Percentiles rank a stretch among this genome's conserved stretches.
Conservation (phyloP, 1,140 invertebrate species). For the Euura lappo region DNA sequence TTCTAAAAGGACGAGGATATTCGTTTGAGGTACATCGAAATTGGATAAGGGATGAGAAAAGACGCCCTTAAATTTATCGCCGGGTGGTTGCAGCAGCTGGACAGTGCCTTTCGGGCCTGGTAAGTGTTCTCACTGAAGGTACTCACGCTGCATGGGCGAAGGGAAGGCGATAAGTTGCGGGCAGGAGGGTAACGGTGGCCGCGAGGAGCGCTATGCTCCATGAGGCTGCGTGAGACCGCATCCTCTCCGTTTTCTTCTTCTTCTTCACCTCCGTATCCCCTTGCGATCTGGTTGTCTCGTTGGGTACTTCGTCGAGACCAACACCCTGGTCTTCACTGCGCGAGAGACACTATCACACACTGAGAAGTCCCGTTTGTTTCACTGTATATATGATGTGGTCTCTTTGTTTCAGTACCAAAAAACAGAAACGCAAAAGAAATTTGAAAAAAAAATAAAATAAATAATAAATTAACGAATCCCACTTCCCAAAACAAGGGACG, state of each 20-base stretch:
- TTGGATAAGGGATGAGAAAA: too few relatives aligned
- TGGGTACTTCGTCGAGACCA: slow-evolving; percentile 7
- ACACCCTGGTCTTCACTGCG: background rate
- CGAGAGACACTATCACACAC: slow-evolving; percentile 23
- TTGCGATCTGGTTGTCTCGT: background rate
- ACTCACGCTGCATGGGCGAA: slow-evolving; percentile 60
- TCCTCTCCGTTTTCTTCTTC: slow-evolving; percentile 32
- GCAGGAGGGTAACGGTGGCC: slow-evolving; percentile 57
- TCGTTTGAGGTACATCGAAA: too few relatives aligned
- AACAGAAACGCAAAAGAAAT: too few relatives aligned
- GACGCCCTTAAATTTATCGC: too few relatives aligned
- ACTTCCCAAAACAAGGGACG: too few relatives aligned
- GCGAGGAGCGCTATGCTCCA: slow-evolving; percentile 59
- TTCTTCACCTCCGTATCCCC: background rate
- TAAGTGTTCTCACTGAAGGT: slow-evolving; percentile 9
- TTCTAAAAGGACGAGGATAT: too few relatives aligned
- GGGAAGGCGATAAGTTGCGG: slow-evolving; percentile 54
- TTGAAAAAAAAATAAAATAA: too few relatives aligned
- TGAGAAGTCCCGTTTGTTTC: slow-evolving; percentile 25
- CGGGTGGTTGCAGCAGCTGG: too few relatives aligned
- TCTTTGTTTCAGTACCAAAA: too few relatives aligned
- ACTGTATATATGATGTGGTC: background rate
- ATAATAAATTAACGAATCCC: too few relatives aligned
- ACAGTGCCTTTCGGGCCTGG: too few relatives aligned
- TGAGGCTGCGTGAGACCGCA: slow-evolving; percentile 52